Evolutionary conservation across 2,113 vertebrate species (phyloP), one percentile per base, ranked within the genome.

Genomic region (Chloroceryle aenea): DNA sequence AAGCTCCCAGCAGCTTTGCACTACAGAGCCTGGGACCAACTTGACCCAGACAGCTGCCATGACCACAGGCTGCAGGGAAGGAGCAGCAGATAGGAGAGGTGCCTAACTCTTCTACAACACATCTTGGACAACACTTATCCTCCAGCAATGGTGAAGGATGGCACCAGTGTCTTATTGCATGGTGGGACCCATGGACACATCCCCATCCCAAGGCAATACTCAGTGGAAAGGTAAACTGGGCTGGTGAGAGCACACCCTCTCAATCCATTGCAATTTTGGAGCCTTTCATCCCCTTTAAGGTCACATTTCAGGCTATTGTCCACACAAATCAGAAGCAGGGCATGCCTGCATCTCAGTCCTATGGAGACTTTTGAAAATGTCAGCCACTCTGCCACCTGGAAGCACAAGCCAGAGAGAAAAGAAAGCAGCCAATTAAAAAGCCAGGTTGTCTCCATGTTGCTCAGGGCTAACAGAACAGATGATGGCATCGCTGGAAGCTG

Each of bases 401-500:
- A 84, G 27, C 21, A 11, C 32, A 38, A 56, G 34, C 50, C 47
- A 36, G 50, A 50, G 63, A 61, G 80, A 45, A 63, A 26, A 80
- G 53, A 29, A 80, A 13, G 25, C 50, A 52, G 48, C 85, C 68
- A 63, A 13, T 86, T 86, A 84, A 61, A 87, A 62, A 74, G 50
- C 38, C 68, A 95, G 71, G 78, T 78, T 90, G 78, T 43, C 50
- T 81, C 75, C 0, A 1, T 16, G 47, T 72, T 93, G 90, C 92
- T 88, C 68, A 78, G 85, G 85, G 93, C 71, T 73, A 80, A 85
- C 72, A 72, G 76, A 92, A 62, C 88, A 94, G 92, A 84, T 88
- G 83, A 93, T 81, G 79, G 85, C 85, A 94, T 71, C 0, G 6
- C 93, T 96, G 80, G 68, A 81, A 94, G 93, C 92, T 90, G 88